These are phyloP conservation scores for Lacerta viridis DNA, from an alignment of 2,797 vertebrate genomes.

Conservation along the genomic window DNA sequence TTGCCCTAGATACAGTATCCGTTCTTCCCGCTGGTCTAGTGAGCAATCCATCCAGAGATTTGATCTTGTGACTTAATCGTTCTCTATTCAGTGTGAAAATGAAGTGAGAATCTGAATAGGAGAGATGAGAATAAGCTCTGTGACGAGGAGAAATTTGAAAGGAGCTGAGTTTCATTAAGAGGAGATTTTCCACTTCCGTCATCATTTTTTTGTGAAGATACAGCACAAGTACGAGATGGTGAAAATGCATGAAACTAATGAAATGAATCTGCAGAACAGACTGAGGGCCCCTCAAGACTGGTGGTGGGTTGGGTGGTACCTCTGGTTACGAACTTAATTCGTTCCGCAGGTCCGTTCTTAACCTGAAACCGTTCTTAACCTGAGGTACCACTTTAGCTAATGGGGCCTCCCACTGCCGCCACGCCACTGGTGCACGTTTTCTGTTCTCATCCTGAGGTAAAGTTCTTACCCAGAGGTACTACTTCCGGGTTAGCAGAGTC, in stretches of 20 bases:
- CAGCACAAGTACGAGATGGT: not conserved
- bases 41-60: conserved; percentile 66
- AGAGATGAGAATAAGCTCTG: conserved; percentile 34
- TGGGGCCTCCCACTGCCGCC: too few relatives aligned
- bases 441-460: too few relatives aligned
- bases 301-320: too few relatives aligned
- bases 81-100: conserved; percentile 67
- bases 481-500: too few relatives aligned
- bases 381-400: too few relatives aligned
- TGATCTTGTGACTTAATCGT: conserved; percentile 52
- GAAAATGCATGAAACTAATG: not conserved
- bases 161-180: not conserved
- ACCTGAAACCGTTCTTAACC: too few relatives aligned
- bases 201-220: not conserved
- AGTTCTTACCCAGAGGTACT: too few relatives aligned
- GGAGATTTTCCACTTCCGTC: not conserved
- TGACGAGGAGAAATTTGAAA: conserved; percentile 34
- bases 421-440: rapidly evolving
- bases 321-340: too few relatives aligned
- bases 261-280: conserved; percentile 4
- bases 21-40: conserved; percentile 63
- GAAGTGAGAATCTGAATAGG: conserved; percentile 39
- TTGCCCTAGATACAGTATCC: conserved; percentile 59
- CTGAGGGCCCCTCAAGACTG: not conserved
- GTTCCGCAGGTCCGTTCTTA: too few relatives aligned